Evolutionary conservation across 2,113 vertebrate species (phyloP).

Genomic region (Lonchura striata): DNA sequence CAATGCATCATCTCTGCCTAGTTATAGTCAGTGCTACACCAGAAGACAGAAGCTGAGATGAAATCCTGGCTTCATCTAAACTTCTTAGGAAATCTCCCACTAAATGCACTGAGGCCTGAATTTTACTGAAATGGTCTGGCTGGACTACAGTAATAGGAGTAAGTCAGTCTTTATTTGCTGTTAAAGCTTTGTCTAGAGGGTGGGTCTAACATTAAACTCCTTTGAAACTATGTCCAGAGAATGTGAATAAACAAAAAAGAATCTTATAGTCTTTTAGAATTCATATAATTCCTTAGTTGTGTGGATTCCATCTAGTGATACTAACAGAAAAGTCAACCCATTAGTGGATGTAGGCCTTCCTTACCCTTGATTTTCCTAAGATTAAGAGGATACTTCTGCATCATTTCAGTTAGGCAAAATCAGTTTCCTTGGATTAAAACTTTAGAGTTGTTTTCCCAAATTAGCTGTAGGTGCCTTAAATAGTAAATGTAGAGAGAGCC

Average conservation of each 20-base stretch:
- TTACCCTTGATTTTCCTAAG: background rate
- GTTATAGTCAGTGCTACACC: background rate
- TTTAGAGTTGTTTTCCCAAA: background rate
- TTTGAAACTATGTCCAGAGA: background rate
- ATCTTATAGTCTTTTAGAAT: background rate
- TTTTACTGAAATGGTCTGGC: background rate
- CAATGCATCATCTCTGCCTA: slow-evolving; percentile 21
- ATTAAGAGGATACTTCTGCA: background rate
- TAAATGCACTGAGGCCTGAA: background rate
- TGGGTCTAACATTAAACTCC: background rate
- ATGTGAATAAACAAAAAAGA: background rate
- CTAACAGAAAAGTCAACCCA: background rate
- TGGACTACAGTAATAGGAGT: background rate
- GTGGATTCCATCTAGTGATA: background rate
- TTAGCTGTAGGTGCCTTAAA: background rate
- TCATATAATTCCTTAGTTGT: background rate
- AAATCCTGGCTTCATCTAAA: background rate
- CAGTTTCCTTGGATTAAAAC: background rate
- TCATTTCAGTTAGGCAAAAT: background rate
- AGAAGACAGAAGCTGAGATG: background rate
- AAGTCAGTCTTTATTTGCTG: background rate
- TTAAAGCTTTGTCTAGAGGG: background rate
- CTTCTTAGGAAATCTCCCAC: background rate
- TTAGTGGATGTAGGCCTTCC: background rate
- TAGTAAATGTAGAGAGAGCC: background rate